Evolutionary conservation across 2,113 vertebrate genomes (phyloP), one percentile per base, ranked within the genome.

Genomic region (Cyprinodon brontotheroides): DNA sequence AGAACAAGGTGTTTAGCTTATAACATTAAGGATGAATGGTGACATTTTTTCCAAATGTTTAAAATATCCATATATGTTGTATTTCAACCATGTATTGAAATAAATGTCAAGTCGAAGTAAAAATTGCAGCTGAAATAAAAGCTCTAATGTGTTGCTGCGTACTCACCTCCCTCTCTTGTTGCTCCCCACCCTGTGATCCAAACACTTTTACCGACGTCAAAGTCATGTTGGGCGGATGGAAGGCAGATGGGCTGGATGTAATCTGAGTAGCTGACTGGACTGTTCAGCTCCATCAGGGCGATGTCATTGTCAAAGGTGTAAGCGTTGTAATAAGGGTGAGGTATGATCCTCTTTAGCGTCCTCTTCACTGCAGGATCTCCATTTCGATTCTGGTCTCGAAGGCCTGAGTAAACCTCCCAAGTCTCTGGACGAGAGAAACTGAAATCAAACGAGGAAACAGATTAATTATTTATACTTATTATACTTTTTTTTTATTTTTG

Each of bases 111-210:
- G 50, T 20, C 15, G 6, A 15, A 17, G 50, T 14, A 53, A 53
- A 4, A 7, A 6, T 5, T 53, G 15, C 14, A 53, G 4, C 0
- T 53, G 17, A n/a, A 9, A 9, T 14, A 45, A 29, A 29, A 9
- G 43, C 11, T 57, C 9, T 20, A 57, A n/a, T 57, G 50, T 57
- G 10, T 57, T 57, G 17, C 17, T 57, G 50, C 50, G 12, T 20
- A 59, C 95, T 93, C 83, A 96, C 98, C 96, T 88, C 95, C 95
- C 84, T 98, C 96, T 12, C 69, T 3, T 0, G 95, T 96, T 1
- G 95, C 95, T 0, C 98, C 98, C 98, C 98, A 99, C 4, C 98
- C 98, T 0, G 96, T 97, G 89, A 99, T 95, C 95, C 92, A 97
- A 77, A 98, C 93, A 12, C 83, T 80, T 75, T 92, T 93, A n/a